Percentiles rank a stretch among this genome's conserved stretches.
phyloP scores from a whole-genome alignment of 2,888 invertebrate genomes.

The Bellardia pandia region DNA sequence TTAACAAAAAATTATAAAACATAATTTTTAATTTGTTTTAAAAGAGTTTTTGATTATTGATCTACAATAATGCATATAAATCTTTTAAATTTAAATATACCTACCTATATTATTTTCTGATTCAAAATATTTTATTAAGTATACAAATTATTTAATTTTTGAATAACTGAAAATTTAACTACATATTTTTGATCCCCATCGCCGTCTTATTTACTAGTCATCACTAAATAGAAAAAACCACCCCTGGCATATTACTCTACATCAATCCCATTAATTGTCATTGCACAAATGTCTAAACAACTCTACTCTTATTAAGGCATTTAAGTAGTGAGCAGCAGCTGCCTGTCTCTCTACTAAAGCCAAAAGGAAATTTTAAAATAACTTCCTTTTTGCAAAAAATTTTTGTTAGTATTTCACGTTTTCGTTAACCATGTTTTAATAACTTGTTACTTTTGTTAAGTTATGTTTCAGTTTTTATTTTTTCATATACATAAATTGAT shows the following conservation, averaged over 20 bases:
- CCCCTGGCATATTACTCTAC: background rate
- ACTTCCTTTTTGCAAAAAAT: slow-evolving; percentile 66
- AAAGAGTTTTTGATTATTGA: no score
- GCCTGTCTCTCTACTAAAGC: slow-evolving; percentile 51
- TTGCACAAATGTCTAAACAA: slow-evolving; percentile 1
- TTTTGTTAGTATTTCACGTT: slow-evolving; percentile 42
- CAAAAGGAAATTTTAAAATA: slow-evolving; percentile 70
- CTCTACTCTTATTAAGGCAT: slow-evolving; percentile 50
- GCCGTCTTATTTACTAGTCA: background rate
- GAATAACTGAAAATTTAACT: no score
- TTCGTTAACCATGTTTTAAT: slow-evolving; percentile 43
- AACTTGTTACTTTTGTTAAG: slow-evolving; percentile 41
- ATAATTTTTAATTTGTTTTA: no score
- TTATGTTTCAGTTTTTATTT: slow-evolving; percentile 29
- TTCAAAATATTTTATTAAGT: no score
- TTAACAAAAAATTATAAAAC: no score
- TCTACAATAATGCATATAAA: no score
- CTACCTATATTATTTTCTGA: no score
- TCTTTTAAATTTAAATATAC: no score
- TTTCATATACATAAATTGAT: slow-evolving; percentile 12
- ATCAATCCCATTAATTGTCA: slow-evolving; percentile 21
- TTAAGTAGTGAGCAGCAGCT: slow-evolving; percentile 50
- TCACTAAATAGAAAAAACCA: background rate
- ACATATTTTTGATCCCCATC: no score
- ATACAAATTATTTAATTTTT: no score